Base-by-base conservation (phyloP, 2,797 vertebrate species). In the Naso thynnoides region DNA sequence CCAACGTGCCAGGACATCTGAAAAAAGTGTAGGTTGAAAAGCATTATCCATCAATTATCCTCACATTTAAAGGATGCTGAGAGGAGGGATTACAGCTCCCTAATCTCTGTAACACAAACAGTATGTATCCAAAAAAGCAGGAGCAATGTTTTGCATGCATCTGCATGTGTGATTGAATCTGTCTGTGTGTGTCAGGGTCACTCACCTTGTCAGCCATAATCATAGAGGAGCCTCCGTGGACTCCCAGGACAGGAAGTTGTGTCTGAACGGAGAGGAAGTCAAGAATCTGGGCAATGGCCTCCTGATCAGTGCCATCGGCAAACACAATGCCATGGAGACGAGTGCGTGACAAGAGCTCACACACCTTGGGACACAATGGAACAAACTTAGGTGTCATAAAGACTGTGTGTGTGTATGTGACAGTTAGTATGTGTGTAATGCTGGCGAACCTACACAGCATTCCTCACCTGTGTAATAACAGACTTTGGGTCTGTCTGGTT, bases 251-350 rank as follows among this genome's bases (percentile, higher is more conserved):
- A 63, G 98, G 98, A 88, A 99, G 94, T 59, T 96, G 96, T 41
- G 97, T 99, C 93, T 99, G 97, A 65, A 97, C 97, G 2, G 98
- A 99, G 92, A 99, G 96, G 95, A 99, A 99, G 97, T 99, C 98
- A 92, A 99, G 95, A 93, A 99, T 98, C 93, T 99, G 98, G 79
- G 98, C 96, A 61, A 99, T 96, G 57, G 98, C 96, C 89, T 99
- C 98, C 91, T 99, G 98, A 90, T 98, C 97, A 0, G 97, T 98
- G 87, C 97, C 97, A 24, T 99, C 98, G 74, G 97, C 98, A 81
- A 99, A 99, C 87, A 99, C 95, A 44, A 99, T 94, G 63, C 98
- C 98, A 14, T 99, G 97, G 87, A 99, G 97, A 88, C 96, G 96
- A 47, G 96, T 96, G 78, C 97, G 96, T 7, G 96, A 96, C 95